A percentile compares a stretch with the other conserved stretches of the same genome.
phyloP scores from a whole-genome alignment of 2,888 invertebrate genomes.

The Entomobrya multifasciata region DNA sequence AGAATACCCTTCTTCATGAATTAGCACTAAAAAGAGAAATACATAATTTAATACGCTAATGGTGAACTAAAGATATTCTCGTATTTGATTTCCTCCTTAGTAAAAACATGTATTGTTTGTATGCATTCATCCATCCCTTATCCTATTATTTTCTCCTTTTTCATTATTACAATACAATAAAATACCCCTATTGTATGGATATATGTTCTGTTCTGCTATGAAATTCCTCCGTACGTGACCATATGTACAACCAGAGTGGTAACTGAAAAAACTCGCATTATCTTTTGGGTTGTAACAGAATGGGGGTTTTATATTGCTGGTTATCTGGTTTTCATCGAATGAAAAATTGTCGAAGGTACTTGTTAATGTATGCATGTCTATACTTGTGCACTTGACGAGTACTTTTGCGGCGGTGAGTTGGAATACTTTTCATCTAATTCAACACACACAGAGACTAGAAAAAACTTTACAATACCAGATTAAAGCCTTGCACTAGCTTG shows the following conservation, averaged over 20 bases:
- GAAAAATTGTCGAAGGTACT: constrained; percentile 27
- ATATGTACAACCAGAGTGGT: background rate
- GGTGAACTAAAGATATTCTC: background rate
- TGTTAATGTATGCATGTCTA: background rate
- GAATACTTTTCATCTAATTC: constrained; percentile 65
- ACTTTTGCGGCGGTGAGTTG: constrained; percentile 72
- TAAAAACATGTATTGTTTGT: background rate
- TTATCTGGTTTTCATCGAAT: constrained; percentile 49
- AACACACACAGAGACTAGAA: constrained; percentile 3
- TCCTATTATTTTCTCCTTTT: background rate
- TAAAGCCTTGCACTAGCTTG: constrained; percentile 29
- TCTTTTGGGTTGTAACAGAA: constrained; percentile 4
- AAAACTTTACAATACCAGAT: constrained; percentile 23
- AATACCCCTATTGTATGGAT: constrained; percentile 55
- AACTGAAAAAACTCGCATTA: background rate
- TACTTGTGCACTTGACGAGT: constrained; percentile 31
- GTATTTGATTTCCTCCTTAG: constrained; percentile 33
- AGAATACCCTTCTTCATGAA: background rate
- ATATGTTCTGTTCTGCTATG: background rate
- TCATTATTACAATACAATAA: constrained; percentile 20
- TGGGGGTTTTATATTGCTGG: constrained; percentile 41
- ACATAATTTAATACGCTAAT: no score
- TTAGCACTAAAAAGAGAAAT: background rate
- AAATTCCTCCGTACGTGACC: constrained; percentile 35
- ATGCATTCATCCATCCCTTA: constrained; percentile 1